Evolutionary conservation across 1,140 invertebrate genomes (phyloP).

Genomic region (Macrobrachium rosenbergii): DNA sequence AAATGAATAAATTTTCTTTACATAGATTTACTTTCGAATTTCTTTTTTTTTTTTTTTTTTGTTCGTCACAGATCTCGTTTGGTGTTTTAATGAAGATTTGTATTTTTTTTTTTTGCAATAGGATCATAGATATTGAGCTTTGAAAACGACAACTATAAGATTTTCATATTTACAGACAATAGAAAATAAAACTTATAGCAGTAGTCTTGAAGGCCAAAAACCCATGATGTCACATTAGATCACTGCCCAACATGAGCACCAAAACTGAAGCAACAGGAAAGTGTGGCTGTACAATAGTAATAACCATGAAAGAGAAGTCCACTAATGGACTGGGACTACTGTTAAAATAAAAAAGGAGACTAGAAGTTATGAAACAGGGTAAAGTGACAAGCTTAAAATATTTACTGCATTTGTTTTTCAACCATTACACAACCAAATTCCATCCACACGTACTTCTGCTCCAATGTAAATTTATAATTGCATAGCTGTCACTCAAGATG

Average conservation of each 20-base stretch:
- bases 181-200: conserved; percentile 19
- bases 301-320: conserved; percentile 6
- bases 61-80: conserved; percentile 1
- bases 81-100: too few relatives aligned
- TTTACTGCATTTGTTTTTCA: neutral
- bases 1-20: conserved; percentile 21
- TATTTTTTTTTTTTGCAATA: too few relatives aligned
- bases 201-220: conserved; percentile 8
- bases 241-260: conserved; percentile 61
- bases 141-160: neutral
- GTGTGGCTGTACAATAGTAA: conserved; percentile 1
- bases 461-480: neutral
- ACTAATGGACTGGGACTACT: conserved; percentile 39
- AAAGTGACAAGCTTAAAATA: conserved; percentile 16
- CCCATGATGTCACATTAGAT: conserved; percentile 15
- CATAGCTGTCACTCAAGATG: conserved; percentile 13
- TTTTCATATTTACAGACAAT: conserved; percentile 23
- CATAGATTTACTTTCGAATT: neutral
- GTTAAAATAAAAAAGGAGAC: conserved; percentile 30
- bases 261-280: conserved; percentile 13
- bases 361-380: conserved; percentile 35
- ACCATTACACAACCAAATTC: conserved; percentile 17
- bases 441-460: neutral
- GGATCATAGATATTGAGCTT: conserved; percentile 14
- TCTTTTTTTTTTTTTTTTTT: too few relatives aligned